Conservation (phyloP, 1,140 invertebrate species). For the Amyelois transitella region DNA sequence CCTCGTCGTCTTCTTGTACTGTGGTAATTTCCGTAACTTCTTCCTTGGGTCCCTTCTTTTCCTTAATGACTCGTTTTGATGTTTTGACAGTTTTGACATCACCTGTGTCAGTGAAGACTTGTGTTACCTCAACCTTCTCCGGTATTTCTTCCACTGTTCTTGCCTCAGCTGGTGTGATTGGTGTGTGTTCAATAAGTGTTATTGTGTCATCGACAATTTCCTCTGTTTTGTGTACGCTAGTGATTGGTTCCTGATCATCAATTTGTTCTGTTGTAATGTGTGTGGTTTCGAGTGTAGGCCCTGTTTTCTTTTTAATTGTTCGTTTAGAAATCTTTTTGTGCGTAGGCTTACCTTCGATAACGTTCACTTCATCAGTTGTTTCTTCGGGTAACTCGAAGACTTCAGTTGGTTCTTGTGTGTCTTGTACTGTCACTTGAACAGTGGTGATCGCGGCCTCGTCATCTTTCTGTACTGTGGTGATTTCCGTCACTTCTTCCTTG, state of each 20-base stretch:
- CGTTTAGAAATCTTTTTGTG: constrained; percentile 30
- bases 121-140: constrained; percentile 29
- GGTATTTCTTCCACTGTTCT: constrained; percentile 44
- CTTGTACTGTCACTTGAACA: constrained; percentile 1
- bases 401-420: constrained; percentile 1
- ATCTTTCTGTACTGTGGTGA: constrained; percentile 23
- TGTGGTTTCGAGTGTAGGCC: background rate
- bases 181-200: background rate
- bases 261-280: background rate
- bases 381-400: constrained; percentile 30
- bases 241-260: constrained; percentile 2
- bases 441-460: constrained; percentile 24
- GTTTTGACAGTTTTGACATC: constrained; percentile 37
- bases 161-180: background rate
- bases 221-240: background rate
- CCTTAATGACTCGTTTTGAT: constrained; percentile 35
- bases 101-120: constrained; percentile 30
- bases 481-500: constrained; percentile 27
- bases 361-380: constrained; percentile 11
- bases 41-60: constrained; percentile 55
- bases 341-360: constrained; percentile 15
- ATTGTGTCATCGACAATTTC: background rate
- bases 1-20: constrained; percentile 37
- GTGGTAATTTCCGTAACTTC: constrained; percentile 49
- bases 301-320: constrained; percentile 24